Evolutionary conservation across 2,113 vertebrate species (phyloP).

Genomic region (Urocolius indicus): DNA sequence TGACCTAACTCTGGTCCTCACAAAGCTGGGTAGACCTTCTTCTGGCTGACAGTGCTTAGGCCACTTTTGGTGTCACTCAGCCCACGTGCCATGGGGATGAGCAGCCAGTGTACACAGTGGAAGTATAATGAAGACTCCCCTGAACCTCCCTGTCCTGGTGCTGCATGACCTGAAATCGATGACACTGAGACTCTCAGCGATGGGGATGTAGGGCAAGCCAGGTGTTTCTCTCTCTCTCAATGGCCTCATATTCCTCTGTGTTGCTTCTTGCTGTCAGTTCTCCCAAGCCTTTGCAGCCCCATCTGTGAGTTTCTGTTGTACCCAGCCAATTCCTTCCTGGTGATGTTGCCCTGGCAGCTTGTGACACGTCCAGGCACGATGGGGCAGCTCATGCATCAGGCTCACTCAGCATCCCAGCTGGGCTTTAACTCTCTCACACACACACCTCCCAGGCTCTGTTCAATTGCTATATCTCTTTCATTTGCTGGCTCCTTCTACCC

Average conservation of each 20-base stretch:
- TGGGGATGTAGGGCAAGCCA: fast-evolving
- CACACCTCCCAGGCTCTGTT: neutral
- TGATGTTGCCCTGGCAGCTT: neutral
- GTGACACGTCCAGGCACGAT: fast-evolving
- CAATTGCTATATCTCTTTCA: fast-evolving
- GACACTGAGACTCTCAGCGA: neutral
- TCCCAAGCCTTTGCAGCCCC: neutral
- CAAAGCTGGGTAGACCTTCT: neutral
- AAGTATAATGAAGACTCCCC: neutral
- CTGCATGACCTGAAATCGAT: neutral
- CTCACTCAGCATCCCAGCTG: neutral
- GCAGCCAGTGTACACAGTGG: neutral
- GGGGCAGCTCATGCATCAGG: neutral
- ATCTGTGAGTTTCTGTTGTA: fast-evolving
- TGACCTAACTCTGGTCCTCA: neutral
- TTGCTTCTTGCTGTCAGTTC: neutral
- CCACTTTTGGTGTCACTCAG: neutral
- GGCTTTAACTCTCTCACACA: neutral
- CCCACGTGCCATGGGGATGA: neutral
- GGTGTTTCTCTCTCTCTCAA: neutral
- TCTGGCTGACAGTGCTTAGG: neutral
- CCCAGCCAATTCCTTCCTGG: neutral
- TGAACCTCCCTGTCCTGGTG: neutral
- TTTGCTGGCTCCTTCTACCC: neutral
- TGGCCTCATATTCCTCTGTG: fast-evolving